These are phyloP conservation scores for Peromyscus attwateri DNA, from an alignment of 2,797 vertebrate genomes.

Conservation along the genomic window DNA sequence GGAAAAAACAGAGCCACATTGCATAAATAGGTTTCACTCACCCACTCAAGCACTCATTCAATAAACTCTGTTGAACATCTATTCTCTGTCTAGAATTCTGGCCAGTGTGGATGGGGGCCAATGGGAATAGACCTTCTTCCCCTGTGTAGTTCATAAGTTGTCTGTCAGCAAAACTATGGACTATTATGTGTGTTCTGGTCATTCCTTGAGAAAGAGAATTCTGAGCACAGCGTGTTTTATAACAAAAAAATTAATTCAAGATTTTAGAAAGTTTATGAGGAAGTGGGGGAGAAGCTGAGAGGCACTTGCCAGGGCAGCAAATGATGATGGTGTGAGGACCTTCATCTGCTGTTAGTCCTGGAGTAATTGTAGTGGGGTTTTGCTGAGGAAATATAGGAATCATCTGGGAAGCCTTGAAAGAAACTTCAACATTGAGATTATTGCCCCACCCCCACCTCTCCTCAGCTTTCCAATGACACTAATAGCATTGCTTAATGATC, in stretches of 20 bases:
- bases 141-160: neutral
- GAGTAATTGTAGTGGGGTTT: neutral
- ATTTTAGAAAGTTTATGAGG: neutral
- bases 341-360: neutral
- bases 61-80: neutral
- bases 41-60: neutral
- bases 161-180: neutral
- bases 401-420: neutral
- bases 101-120: neutral
- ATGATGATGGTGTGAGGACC: neutral
- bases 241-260: constrained; percentile 11
- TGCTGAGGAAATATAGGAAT: neutral
- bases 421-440: neutral
- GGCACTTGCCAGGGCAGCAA: neutral
- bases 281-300: neutral
- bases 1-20: neutral
- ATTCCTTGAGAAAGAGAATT: neutral
- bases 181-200: neutral
- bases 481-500: neutral
- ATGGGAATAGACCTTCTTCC: neutral
- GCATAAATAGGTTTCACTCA: neutral
- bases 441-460: neutral
- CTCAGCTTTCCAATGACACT: neutral
- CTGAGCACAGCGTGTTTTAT: constrained; percentile 11
- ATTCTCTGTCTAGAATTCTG: neutral